Percentiles rank a stretch among this genome's conserved stretches.
Evolutionary conservation across 2,888 invertebrate species (phyloP).

Genomic region (Aphrophora alni): DNA sequence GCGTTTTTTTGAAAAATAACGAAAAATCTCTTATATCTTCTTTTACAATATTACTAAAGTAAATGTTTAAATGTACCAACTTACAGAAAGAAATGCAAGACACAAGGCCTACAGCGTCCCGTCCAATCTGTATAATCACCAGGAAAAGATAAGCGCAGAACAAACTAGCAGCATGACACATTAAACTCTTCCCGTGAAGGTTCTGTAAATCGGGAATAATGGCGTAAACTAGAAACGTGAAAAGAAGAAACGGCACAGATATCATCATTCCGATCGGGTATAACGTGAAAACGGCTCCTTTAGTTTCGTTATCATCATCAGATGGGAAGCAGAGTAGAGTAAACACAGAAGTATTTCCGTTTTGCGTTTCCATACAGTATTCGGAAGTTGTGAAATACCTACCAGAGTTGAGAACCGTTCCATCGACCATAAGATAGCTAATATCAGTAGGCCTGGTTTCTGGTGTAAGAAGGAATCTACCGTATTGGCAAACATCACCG

Average conservation of each 20-base stretch:
- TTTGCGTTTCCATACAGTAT: conserved; percentile 30
- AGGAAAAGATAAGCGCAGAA: conserved; percentile 51
- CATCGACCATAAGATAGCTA: conserved; percentile 15
- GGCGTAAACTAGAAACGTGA: conserved; percentile 61
- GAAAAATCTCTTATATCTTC: too few relatives aligned
- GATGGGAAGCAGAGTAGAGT: conserved; percentile 43
- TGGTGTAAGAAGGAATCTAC: neutral
- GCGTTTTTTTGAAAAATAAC: too few relatives aligned
- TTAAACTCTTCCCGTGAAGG: conserved; percentile 54
- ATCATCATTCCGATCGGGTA: conserved; percentile 58
- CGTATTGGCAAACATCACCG: neutral
- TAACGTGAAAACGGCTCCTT: conserved; percentile 35
- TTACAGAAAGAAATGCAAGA: conserved; percentile 7
- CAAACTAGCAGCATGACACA: conserved; percentile 53
- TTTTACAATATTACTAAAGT: too few relatives aligned
- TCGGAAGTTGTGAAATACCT: conserved; percentile 17
- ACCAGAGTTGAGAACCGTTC: neutral
- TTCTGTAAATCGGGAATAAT: conserved; percentile 63
- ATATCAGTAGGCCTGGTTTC: neutral
- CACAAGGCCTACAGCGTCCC: neutral
- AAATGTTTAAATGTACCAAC: neutral
- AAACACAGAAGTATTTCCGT: neutral
- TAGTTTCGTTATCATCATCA: conserved; percentile 29
- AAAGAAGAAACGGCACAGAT: conserved; percentile 63
- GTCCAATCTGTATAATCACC: conserved; percentile 49